phyloP scores from a whole-genome alignment of 1,140 invertebrate genomes.

The Periplaneta americana region DNA sequence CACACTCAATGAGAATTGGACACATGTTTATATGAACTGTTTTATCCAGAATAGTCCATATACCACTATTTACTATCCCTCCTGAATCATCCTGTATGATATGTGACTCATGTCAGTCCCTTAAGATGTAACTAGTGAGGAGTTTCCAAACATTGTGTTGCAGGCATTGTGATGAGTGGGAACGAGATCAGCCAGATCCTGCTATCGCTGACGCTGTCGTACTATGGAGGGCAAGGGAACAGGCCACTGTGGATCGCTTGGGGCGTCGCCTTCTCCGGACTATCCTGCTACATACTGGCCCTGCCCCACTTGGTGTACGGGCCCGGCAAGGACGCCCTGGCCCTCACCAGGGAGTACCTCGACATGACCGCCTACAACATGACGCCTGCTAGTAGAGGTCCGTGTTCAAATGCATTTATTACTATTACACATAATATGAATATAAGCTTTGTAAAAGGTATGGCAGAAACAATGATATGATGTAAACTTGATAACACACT shows the following conservation, averaged over 20 bases:
- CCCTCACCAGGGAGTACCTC: conserved; percentile 25
- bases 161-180: conserved; percentile 61
- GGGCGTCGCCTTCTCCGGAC: neutral
- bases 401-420: too few species aligned
- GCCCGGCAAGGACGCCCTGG: conserved; percentile 30
- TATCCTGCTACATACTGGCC: conserved; percentile 21
- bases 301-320: conserved; percentile 43
- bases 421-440: neutral
- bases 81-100: too few species aligned
- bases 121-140: too few species aligned
- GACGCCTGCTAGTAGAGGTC: neutral
- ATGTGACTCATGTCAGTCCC: too few species aligned
- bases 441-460: too few species aligned
- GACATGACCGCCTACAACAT: neutral
- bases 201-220: conserved; percentile 32
- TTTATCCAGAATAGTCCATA: too few species aligned
- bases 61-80: too few species aligned
- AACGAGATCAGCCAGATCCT: conserved; percentile 45
- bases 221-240: conserved; percentile 16
- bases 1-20: too few species aligned
- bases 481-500: too few species aligned
- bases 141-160: too few species aligned
- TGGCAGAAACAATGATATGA: too few species aligned
- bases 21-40: too few species aligned
- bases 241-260: conserved; percentile 19